Conservation (phyloP, 2,797 vertebrate genomes). For the Molossus alvarezi region DNA sequence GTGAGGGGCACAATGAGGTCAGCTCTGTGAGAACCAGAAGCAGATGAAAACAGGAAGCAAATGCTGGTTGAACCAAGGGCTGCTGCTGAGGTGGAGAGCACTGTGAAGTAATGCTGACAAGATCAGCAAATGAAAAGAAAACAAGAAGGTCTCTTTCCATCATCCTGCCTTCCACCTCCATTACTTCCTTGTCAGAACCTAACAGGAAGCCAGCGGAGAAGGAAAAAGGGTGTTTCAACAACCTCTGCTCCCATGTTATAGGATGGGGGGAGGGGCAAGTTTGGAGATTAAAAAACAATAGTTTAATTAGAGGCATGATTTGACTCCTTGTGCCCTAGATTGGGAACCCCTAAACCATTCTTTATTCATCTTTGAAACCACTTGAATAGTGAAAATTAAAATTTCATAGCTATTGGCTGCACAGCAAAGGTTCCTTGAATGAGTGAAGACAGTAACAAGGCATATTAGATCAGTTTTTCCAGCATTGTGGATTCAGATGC, state of each 20-base stretch:
- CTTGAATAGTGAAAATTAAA: background rate
- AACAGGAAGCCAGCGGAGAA: background rate
- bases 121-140: background rate
- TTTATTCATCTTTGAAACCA: background rate
- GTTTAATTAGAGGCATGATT: background rate
- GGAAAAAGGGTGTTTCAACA: background rate
- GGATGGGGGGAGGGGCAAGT: background rate
- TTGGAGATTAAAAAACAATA: background rate
- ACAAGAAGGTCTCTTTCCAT: accelerated
- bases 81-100: background rate
- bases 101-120: background rate
- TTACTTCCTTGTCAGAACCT: background rate
- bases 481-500: background rate
- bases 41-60: background rate
- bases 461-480: background rate
- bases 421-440: background rate
- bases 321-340: background rate
- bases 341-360: background rate
- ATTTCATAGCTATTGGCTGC: background rate
- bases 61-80: background rate
- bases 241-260: background rate
- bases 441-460: background rate
- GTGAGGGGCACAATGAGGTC: accelerated
- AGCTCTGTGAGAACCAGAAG: background rate
- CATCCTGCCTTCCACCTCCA: background rate